phyloP scores from a whole-genome alignment of 1,140 invertebrate species.

The Tetramorium parvispinum region DNA sequence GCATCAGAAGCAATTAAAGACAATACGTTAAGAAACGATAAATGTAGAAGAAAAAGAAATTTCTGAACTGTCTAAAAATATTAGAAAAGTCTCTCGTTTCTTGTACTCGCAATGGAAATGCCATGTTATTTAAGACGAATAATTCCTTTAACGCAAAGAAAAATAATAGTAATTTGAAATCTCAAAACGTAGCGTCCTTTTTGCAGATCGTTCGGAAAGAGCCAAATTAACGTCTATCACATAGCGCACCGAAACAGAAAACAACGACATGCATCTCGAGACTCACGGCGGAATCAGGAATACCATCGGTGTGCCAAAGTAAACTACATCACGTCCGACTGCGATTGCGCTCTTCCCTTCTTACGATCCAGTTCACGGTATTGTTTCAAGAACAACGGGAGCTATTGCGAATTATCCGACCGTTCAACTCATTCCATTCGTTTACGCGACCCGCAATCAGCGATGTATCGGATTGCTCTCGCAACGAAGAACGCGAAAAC shows the following conservation, averaged over 20 bases:
- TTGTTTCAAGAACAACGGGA: slow-evolving; percentile 39
- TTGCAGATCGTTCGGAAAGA: neutral
- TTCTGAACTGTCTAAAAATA: neutral
- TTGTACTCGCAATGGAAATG: neutral
- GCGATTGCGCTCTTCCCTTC: slow-evolving; percentile 41
- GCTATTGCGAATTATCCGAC: slow-evolving; percentile 46
- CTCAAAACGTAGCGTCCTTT: neutral
- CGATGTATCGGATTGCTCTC: slow-evolving; percentile 25
- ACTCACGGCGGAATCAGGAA: slow-evolving; percentile 14
- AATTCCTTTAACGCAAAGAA: slow-evolving; percentile 79
- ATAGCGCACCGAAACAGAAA: neutral
- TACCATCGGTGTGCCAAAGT: slow-evolving; percentile 22
- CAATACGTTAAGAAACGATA: neutral
- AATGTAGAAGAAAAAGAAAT: neutral
- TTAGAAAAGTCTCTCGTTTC: slow-evolving; percentile 7
- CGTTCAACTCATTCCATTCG: slow-evolving; percentile 38
- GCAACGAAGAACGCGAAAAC: neutral
- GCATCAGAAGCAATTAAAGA: neutral
- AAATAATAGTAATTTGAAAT: slow-evolving; percentile 71
- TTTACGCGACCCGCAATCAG: slow-evolving; percentile 49
- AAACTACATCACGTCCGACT: slow-evolving; percentile 49
- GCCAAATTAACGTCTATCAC: slow-evolving; percentile 18
- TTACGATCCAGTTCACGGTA: slow-evolving; percentile 43
- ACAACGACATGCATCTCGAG: slow-evolving; percentile 4
- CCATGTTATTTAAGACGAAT: slow-evolving; percentile 61